Base-by-base conservation (phyloP, 2,888 invertebrate species). In the Omphaloscelis lunosa region DNA sequence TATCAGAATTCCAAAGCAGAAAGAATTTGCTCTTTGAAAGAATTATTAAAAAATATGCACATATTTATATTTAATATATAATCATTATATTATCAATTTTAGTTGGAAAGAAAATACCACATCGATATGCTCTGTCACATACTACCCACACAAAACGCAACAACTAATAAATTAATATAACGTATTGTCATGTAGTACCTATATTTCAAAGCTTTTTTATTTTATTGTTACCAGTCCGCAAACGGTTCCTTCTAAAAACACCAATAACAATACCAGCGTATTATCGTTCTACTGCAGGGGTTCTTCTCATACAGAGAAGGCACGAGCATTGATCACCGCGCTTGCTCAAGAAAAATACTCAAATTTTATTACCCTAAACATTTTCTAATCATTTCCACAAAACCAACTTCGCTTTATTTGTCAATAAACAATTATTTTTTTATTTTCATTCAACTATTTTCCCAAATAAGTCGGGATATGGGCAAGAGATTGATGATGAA, bases 21-120 rank as follows among this genome's bases (percentile, higher is more conserved):
- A 73, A 51, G 15, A 58, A 66, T 48, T 72, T 9, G 15, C 20
- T 41, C 2, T 70, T n/a, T n/a, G n/a, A n/a, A 61, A 9, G 23
- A 70, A 53, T 34, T 56, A n/a, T 66, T 56, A n/a, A 34, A 75
- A 80, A 71, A 53, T 72, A 65, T 81, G 61, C 72, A 83, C 65
- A 72, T 83, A 67, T 58, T 70, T 75, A 0, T 82, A 34, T 34
- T n/a, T 34, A 34, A 56, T 34, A 34, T 34, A 34, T 56, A 56
- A 68, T 53, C n/a, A 20, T n/a, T 34, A 2, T 34, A 34, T 20
- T 34, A 34, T 53, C 11, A 12, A 34, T 34, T 72, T 75, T 27
- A 56, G 27, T 23, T 65, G 1, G 7, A 53, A 27, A 62, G 1
- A 62, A 77, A 48, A 77, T 27, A 15, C 2, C 53, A 53, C 34